Evolutionary conservation across 1,140 invertebrate species (phyloP), one percentile per base, ranked within the genome.

Genomic region (Neodiprion pinetum): DNA sequence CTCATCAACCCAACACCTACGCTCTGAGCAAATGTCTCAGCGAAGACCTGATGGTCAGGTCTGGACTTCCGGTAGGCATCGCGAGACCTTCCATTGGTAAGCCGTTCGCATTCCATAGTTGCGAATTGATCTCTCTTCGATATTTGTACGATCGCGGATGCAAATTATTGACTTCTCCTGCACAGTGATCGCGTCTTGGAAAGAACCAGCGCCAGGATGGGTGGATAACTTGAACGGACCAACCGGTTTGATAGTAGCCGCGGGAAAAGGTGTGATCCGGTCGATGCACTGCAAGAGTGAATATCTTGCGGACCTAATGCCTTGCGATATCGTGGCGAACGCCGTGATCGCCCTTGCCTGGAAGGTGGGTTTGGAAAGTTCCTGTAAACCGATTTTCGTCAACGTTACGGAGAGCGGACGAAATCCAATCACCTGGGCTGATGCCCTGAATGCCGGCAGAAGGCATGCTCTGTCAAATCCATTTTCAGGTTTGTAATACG

Each of bases 221-320:
- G 94, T 98, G 14, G 97, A 99, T 83, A 98, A 97, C 79, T 90
- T 96, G 70, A 98, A 98, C 85, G 97, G 97, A 48, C 96, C 97
- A 0, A 97, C 96, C 67, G 96, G 94, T 5, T 80, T 95, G 3
- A 87, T 95, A 78, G 90, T 94, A 48, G 94, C 92, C 0, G 93
- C 92, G 74, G 95, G 95, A 68, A 96, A 96, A 87, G 96, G 96
- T 75, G 90, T 96, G 0, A 90, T 96, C 12, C 90, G 92, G 4
- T 91, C 93, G 1, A 94, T 96, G 92, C 91, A 93, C 9, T 86
- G 89, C 21, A 85, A 92, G 80, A 86, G 76, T 74, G 70, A 86
- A 85, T 69, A 89, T 82, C 10, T 82, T 80, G 81, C 91, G 73
- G 85, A 96, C 88, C 85, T 95, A 79, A 88, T 96, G 77, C 91